Percentiles rank a stretch among this genome's conserved stretches.
These are phyloP conservation scores for Saccostrea glomerata DNA, from an alignment of 1,140 invertebrate species.

Conservation along the genomic window DNA sequence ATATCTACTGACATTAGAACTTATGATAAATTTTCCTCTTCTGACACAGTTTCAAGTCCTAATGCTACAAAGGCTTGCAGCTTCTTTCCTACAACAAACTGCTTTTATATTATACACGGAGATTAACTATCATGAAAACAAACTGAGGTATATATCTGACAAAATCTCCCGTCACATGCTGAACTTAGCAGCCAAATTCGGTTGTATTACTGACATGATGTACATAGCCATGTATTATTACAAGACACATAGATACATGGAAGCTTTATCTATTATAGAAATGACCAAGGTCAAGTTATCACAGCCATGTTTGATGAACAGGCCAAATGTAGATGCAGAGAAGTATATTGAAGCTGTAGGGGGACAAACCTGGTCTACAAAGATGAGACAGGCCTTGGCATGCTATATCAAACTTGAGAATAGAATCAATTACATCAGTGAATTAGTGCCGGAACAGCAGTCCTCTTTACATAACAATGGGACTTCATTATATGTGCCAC, in stretches of 20 bases:
- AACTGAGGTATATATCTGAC: background rate
- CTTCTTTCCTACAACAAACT: background rate
- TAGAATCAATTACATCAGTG: background rate
- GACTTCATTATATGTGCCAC: background rate
- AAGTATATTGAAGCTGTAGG: background rate
- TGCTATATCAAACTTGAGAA: background rate
- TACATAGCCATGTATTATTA: conserved; percentile 19
- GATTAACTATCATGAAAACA: background rate
- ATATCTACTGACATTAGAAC: background rate
- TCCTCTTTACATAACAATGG: background rate
- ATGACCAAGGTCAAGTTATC: background rate
- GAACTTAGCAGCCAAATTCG: background rate
- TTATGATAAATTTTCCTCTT: background rate
- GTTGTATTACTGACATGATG: background rate
- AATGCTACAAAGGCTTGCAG: background rate
- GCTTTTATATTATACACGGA: background rate
- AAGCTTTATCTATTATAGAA: conserved; percentile 15
- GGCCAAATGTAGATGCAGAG: background rate
- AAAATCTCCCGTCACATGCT: background rate
- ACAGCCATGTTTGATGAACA: background rate
- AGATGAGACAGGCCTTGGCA: background rate
- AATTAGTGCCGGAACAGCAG: background rate
- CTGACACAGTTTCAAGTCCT: background rate
- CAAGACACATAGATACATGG: background rate
- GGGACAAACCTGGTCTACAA: background rate